Percentiles rank a stretch among this genome's conserved stretches.
Conservation (phyloP, 2,888 invertebrate species). For the Oithona nana region DNA sequence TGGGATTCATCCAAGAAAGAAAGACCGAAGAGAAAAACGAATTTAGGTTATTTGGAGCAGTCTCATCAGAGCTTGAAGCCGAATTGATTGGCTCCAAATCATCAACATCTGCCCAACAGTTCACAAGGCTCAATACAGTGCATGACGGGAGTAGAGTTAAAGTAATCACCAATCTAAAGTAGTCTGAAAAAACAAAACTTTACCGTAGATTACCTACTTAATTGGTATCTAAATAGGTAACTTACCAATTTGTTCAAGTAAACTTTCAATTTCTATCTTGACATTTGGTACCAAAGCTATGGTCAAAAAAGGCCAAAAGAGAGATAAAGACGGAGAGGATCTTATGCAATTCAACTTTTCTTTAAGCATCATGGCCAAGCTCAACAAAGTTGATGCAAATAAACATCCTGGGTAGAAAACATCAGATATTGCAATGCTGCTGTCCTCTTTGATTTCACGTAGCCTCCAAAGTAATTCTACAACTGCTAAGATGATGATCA, state of each 20-base stretch:
- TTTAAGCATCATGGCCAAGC: neutral
- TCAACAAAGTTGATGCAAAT: neutral
- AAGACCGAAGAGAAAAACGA: slow-evolving; percentile 32
- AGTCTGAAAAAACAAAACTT: neutral
- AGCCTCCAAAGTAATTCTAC: neutral
- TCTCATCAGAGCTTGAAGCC: neutral
- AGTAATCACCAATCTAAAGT: neutral
- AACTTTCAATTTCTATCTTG: neutral
- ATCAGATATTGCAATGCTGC: neutral
- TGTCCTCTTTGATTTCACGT: neutral
- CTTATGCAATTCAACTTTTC: neutral
- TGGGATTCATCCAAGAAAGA: slow-evolving; percentile 75
- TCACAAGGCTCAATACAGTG: neutral
- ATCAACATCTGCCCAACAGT: neutral
- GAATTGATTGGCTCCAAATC: neutral
- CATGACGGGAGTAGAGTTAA: neutral
- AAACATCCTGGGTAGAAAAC: neutral
- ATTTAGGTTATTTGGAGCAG: neutral
- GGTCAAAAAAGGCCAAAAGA: neutral
- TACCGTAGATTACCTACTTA: neutral
- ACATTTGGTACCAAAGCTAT: neutral
- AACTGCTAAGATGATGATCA: neutral
- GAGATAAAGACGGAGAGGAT: neutral
- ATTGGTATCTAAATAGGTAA: neutral
- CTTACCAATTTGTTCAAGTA: neutral